Evolutionary conservation across 2,888 invertebrate species (phyloP).

Genomic region (Syritta pipiens): DNA sequence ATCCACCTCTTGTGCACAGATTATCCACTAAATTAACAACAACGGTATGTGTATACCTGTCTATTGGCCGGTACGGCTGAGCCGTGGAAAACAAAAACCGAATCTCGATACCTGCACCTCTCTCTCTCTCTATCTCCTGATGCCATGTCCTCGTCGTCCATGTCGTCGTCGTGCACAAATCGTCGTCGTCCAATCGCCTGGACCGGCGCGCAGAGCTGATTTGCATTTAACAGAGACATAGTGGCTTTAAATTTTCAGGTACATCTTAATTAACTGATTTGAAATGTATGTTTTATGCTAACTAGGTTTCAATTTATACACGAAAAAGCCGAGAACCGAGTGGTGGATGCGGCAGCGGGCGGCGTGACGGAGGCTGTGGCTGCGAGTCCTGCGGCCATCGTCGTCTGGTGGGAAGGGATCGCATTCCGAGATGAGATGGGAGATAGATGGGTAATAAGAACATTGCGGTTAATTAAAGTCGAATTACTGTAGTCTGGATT

Average conservation of each 20-base stretch:
- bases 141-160: not conserved
- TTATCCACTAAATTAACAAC: conserved; percentile 68
- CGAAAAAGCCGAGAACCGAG: conserved; percentile 4
- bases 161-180: too few species aligned
- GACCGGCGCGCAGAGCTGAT: conserved; percentile 48
- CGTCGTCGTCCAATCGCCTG: conserved; percentile 57
- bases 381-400: conserved; percentile 13
- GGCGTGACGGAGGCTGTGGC: conserved; percentile 10
- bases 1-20: conserved; percentile 58
- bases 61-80: conserved; percentile 36
- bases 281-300: conserved; percentile 70
- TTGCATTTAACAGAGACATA: conserved; percentile 70
- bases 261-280: conserved; percentile 69
- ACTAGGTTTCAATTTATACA: conserved; percentile 66
- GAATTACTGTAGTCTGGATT: conserved; percentile 47
- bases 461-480: conserved; percentile 62
- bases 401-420: not conserved
- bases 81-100: conserved; percentile 8
- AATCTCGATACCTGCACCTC: not conserved
- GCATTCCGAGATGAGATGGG: conserved; percentile 38
- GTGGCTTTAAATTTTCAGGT: conserved; percentile 69
- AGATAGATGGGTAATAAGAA: conserved; percentile 52
- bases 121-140: conserved; percentile 20
- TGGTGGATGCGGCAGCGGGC: conserved; percentile 36
- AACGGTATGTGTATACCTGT: conserved; percentile 46